Conservation (phyloP, 1,140 invertebrate species). For the Lysiphlebus fabarum region DNA sequence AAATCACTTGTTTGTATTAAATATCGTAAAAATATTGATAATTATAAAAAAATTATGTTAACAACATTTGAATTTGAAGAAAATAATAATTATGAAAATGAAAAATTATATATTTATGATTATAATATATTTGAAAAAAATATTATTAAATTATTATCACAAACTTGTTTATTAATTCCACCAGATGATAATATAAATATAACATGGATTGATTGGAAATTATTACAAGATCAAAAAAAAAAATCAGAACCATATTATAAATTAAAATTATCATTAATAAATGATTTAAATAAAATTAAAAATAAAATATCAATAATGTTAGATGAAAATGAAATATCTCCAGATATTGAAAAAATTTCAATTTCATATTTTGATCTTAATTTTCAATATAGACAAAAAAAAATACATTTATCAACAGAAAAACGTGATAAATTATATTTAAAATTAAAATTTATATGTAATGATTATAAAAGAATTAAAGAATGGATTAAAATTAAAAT, state of each 20-base stretch:
- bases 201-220: constrained; percentile 41
- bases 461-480: constrained; percentile 41
- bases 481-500: constrained; percentile 48
- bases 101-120: constrained; percentile 28
- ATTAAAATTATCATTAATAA: constrained; percentile 28
- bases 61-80: background rate
- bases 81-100: constrained; percentile 19
- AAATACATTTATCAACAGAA: constrained; percentile 42
- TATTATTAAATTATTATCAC: constrained; percentile 28
- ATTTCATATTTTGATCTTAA: constrained; percentile 44
- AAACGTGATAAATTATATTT: constrained; percentile 41
- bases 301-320: constrained; percentile 35
- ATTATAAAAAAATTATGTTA: background rate
- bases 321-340: constrained; percentile 40
- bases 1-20: constrained; percentile 39
- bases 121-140: constrained; percentile 29
- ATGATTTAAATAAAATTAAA: constrained; percentile 34
- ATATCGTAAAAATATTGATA: background rate
- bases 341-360: constrained; percentile 36
- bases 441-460: constrained; percentile 42
- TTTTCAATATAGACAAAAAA: constrained; percentile 31
- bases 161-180: constrained; percentile 22
- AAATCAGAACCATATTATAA: constrained; percentile 24
- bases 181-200: constrained; percentile 15
- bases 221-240: constrained; percentile 21